phyloP scores from a whole-genome alignment of 1,140 invertebrate species.

The Lordiphosa clarofinis region DNA sequence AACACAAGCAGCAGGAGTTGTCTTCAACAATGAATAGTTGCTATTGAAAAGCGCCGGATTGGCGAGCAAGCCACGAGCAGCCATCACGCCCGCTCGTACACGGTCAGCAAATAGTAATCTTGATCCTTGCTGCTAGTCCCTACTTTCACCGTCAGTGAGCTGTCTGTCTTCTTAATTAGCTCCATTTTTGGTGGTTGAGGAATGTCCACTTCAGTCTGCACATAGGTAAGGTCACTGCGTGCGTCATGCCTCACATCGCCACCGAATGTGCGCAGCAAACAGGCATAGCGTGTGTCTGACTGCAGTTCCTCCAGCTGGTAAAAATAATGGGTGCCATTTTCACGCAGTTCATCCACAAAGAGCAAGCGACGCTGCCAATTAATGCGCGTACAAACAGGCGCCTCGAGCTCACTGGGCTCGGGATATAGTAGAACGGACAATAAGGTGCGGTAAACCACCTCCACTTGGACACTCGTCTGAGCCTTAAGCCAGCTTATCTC shows the following conservation, averaged over 20 bases:
- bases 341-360: conserved; percentile 49
- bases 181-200: conserved; percentile 42
- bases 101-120: conserved; percentile 37
- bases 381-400: conserved; percentile 56
- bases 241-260: conserved; percentile 40
- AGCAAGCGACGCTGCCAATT: conserved; percentile 59
- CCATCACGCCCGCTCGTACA: conserved; percentile 89
- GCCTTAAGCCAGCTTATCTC: conserved; percentile 49
- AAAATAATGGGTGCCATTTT: conserved; percentile 55
- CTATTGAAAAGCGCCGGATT: conserved; percentile 93
- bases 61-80: conserved; percentile 91
- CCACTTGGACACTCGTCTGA: conserved; percentile 50
- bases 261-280: conserved; percentile 62
- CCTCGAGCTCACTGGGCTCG: conserved; percentile 57
- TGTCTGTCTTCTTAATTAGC: conserved; percentile 45
- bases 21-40: conserved; percentile 84
- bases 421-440: conserved; percentile 8
- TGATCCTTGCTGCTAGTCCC: conserved; percentile 10
- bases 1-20: conserved; percentile 89
- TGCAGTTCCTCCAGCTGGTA: conserved; percentile 36
- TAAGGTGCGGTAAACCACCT: conserved; percentile 51
- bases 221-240: conserved; percentile 60
- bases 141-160: conserved; percentile 38
- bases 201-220: conserved; percentile 51
- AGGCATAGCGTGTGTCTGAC: conserved; percentile 52